phyloP scores from a whole-genome alignment of 2,797 vertebrate genomes.

The Ctenopoma multispine region DNA sequence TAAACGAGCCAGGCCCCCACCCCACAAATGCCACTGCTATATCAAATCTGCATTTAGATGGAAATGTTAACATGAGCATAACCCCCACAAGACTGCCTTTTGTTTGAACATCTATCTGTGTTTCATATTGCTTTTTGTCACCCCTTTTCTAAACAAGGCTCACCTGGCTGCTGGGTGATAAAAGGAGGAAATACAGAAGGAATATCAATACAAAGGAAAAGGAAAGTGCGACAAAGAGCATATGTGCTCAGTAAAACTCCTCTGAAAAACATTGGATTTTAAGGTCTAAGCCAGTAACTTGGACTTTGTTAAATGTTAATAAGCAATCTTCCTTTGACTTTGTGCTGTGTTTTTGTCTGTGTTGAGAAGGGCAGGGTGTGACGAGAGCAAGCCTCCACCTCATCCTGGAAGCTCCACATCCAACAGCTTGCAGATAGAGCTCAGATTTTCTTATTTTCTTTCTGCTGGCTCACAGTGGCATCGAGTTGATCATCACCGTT shows the following conservation, averaged over 20 bases:
- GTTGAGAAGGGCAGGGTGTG: slow-evolving; percentile 24
- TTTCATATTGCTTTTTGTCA: slow-evolving; percentile 58
- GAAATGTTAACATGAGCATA: slow-evolving; percentile 80
- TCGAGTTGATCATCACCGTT: slow-evolving; percentile 38
- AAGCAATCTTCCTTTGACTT: slow-evolving; percentile 33
- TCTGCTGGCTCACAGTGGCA: slow-evolving; percentile 49
- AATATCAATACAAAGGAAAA: slow-evolving; percentile 20
- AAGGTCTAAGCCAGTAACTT: neutral
- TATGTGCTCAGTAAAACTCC: neutral
- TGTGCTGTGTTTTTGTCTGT: slow-evolving; percentile 22
- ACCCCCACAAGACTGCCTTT: slow-evolving; percentile 66
- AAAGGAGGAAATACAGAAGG: slow-evolving; percentile 21
- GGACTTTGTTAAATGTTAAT: slow-evolving; percentile 43
- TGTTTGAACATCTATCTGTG: slow-evolving; percentile 73
- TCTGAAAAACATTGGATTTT: neutral
- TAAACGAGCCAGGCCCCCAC: slow-evolving; percentile 50
- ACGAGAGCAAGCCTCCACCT: slow-evolving; percentile 13
- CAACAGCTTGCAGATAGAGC: slow-evolving; percentile 22
- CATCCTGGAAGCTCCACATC: slow-evolving; percentile 27
- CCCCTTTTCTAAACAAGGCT: slow-evolving; percentile 49
- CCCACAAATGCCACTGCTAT: slow-evolving; percentile 48
- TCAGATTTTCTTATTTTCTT: slow-evolving; percentile 45
- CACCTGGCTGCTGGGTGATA: slow-evolving; percentile 33
- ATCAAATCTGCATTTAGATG: slow-evolving; percentile 87
- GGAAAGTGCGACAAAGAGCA: slow-evolving; percentile 2